Evolutionary conservation across 2,113 vertebrate genomes (phyloP), one percentile per base, ranked within the genome.

Genomic region (Lophochroa leadbeateri): DNA sequence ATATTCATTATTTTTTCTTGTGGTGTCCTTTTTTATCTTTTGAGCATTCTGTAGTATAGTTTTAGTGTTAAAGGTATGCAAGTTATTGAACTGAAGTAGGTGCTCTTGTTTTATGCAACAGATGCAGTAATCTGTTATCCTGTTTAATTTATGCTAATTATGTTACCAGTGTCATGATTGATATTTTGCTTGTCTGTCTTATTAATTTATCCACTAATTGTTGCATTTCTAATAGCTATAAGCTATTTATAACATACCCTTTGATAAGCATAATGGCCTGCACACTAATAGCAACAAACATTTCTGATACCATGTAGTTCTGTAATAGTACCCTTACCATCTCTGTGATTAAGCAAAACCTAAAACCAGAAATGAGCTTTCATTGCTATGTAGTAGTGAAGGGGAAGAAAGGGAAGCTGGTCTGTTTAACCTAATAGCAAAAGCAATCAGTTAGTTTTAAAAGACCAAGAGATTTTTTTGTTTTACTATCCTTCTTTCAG

Each of bases 201-300:
- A 84, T 79, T 95, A 96, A 90, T 96, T 95, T 92, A 92, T 90
- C 70, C 90, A 60, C 69, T 96, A 90, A 96, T 92, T 94, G 78
- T 94, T 96, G 78, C 68, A 88, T 96, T 97, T 94, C 80, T 90
- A 95, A 94, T 88, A 68, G 72, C 79, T 87, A 44, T 80, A 82
- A 95, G 74, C 67, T 96, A 63, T 96, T 97, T 94, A 75, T 95
- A 88, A 60, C 65, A 9, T 79, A 68, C 19, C 39, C 53, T 89
- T 94, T 94, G 75, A 60, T 87, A 86, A 84, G 25, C 39, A 41
- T 86, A 83, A 91, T 57, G 79, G 82, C 69, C 46, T 91, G 46
- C 37, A 78, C 60, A 58, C 24, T 95, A 75, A 92, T 61, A 88
- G 71, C 57, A 92, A 17, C 50, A 94, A 93, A 90, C 72, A 52